phyloP scores from a whole-genome alignment of 2,113 vertebrate genomes.

The Potamarius usumacintae region DNA sequence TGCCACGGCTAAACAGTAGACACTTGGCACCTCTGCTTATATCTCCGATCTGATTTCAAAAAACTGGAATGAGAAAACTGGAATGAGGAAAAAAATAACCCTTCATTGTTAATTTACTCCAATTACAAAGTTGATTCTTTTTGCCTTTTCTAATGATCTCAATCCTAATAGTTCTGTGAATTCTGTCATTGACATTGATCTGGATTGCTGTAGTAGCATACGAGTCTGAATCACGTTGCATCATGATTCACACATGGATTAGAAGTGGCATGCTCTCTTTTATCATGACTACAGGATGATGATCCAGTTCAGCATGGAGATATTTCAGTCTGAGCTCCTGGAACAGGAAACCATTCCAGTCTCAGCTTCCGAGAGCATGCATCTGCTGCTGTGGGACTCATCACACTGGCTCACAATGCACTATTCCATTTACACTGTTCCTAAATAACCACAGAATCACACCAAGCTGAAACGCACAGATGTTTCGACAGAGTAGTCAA shows the following conservation, averaged over 20 bases:
- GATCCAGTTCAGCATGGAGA: conserved; percentile 43
- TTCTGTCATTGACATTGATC: not conserved
- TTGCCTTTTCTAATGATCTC: not conserved
- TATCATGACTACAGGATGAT: conserved; percentile 46
- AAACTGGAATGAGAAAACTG: not conserved
- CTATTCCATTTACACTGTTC: not conserved
- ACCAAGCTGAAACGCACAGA: not conserved
- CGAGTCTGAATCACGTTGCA: conserved; percentile 9
- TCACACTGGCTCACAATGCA: not conserved
- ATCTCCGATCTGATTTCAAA: not conserved
- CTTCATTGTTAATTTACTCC: not conserved
- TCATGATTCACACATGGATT: conserved; percentile 37
- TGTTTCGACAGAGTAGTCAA: not conserved
- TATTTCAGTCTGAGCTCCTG: conserved; percentile 27
- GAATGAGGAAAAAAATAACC: not conserved
- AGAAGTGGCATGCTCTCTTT: conserved; percentile 40
- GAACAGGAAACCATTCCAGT: not conserved
- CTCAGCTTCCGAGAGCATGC: not conserved
- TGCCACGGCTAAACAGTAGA: not conserved
- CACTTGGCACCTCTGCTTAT: not conserved
- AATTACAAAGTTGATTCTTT: not conserved
- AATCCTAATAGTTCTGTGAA: conserved; percentile 31
- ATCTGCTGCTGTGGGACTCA: not conserved
- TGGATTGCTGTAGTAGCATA: conserved; percentile 2
- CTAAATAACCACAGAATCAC: not conserved